These are phyloP conservation scores for Calidris pygmaea DNA, from an alignment of 2,113 vertebrate genomes.

Conservation along the genomic window DNA sequence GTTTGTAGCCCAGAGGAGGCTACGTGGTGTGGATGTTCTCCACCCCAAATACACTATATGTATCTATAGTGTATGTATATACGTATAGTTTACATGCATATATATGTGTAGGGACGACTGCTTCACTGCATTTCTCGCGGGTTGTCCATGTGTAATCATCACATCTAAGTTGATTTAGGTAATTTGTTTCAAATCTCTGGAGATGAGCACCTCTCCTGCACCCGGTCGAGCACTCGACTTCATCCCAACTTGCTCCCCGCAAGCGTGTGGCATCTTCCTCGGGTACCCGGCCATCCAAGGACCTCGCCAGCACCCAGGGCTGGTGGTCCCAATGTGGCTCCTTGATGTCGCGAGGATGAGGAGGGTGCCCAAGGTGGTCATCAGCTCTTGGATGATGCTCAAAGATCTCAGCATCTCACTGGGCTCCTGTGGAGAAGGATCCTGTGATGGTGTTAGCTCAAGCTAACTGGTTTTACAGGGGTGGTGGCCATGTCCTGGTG, in stretches of 20 bases:
- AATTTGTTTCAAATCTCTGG: not conserved
- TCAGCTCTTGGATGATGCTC: not conserved
- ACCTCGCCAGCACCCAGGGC: not conserved
- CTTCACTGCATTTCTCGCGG: fast-evolving
- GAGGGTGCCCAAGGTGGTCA: not conserved
- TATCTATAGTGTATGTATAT: not conserved
- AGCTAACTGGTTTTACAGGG: not conserved
- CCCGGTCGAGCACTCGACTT: fast-evolving
- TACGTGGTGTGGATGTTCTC: not conserved
- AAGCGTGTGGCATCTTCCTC: fast-evolving
- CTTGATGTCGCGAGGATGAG: not conserved
- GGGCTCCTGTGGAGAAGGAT: not conserved
- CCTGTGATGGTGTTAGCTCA: fast-evolving
- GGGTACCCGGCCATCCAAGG: not conserved
- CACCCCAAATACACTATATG: not conserved
- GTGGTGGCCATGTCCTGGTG: fast-evolving
- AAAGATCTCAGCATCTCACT: fast-evolving
- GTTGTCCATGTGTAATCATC: not conserved
- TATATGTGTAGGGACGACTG: not conserved
- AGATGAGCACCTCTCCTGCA: not conserved
- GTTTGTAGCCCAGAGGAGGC: not conserved
- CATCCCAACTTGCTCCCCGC: not conserved
- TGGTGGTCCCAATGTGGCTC: not conserved
- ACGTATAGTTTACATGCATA: not conserved
- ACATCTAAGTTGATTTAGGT: not conserved